Evolutionary conservation across 2,797 vertebrate species (phyloP), one percentile per base, ranked within the genome.

Genomic region (Myripristis murdjan): DNA sequence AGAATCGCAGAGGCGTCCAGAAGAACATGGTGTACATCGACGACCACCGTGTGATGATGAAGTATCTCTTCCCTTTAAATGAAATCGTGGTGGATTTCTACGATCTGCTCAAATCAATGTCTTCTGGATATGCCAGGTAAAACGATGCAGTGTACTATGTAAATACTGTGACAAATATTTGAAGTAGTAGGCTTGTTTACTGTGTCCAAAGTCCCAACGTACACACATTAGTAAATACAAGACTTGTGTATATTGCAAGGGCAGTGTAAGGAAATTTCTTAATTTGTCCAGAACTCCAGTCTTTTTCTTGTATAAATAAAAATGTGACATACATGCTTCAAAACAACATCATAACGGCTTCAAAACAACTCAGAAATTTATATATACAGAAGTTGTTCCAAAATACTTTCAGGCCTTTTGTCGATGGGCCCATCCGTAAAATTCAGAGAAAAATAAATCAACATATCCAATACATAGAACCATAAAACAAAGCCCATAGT

Each of bases 1-100:
- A 99, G 98, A 93, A 89, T 76, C 94, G 95, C 79, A 95, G 98
- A 89, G 97, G 91, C 26, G 37, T 96, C 83, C 97, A 99, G 94
- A 97, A 96, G 91, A 96, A 97, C 86, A 93, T 98, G 94, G 22
- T 96, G 48, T 98, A 97, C 85, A 97, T 99, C 46, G 97, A 98
- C 78, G 96, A 98, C 43, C 93, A 93, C 47, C 95, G 98, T 28
- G 95, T 98, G 72, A 97, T 99, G 95, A 93, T 99, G 93, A 97
- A 98, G 81, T 99, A 96, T 76, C 85, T 96, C 65, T 97, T 99
- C 59, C 98, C 98, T 58, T 89, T 99, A 48, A 99, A 98, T 89
- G 98, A 99, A 94, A 93, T 99, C 1, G 96, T 99, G 26, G 95
- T 99, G 62, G 98, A 99, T 91, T 99, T 99, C 91, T 99, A 99